Evolutionary conservation across 2,888 invertebrate genomes (phyloP).

Genomic region (Cosmopolites sordidus): DNA sequence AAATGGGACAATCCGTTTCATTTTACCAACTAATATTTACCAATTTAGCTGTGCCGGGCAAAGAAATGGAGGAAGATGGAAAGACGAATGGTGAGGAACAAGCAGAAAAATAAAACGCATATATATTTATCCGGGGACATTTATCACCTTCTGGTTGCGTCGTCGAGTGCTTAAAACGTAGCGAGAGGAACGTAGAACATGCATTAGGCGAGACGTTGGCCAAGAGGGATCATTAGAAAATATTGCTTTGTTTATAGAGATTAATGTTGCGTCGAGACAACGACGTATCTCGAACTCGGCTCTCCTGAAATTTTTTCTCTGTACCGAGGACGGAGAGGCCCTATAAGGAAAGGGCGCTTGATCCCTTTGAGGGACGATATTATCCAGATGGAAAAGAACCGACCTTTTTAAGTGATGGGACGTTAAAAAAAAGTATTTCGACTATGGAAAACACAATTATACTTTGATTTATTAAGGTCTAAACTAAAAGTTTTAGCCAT

Average conservation of each 20-base stretch:
- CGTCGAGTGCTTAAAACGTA: conserved; percentile 18
- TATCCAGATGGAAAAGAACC: too few species aligned
- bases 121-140: conserved; percentile 17
- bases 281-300: background rate
- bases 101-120: conserved; percentile 17
- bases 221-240: conserved; percentile 24
- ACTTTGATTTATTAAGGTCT: too few species aligned
- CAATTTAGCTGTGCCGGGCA: too few species aligned
- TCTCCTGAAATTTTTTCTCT: too few species aligned
- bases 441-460: too few species aligned
- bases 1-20: background rate
- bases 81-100: background rate
- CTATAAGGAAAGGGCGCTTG: too few species aligned
- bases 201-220: conserved; percentile 18
- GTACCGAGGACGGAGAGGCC: too few species aligned
- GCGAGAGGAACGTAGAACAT: conserved; percentile 18
- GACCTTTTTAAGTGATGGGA: too few species aligned
- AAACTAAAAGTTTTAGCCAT: too few species aligned
- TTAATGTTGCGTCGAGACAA: conserved; percentile 16
- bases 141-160: conserved; percentile 22
- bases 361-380: too few species aligned
- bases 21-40: conserved; percentile 2
- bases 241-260: conserved; percentile 28
- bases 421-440: too few species aligned
- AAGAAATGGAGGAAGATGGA: background rate